Percentiles rank a stretch among this genome's conserved stretches.
phyloP scores from a whole-genome alignment of 2,888 invertebrate species.

The Stictocephala bisonia region DNA sequence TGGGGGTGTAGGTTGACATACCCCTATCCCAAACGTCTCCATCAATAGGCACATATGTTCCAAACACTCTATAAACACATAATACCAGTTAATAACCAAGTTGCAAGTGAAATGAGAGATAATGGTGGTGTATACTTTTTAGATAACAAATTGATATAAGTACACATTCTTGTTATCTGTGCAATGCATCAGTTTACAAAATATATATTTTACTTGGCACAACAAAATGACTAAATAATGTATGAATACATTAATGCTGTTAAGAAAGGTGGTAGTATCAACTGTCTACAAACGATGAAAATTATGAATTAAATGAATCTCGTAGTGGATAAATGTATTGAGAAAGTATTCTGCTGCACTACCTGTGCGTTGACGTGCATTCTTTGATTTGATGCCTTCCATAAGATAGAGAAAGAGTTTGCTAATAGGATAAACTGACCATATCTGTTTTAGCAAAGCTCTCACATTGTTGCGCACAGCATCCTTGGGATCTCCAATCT shows the following conservation, averaged over 20 bases:
- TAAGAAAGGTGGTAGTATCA: no score
- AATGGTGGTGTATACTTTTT: no score
- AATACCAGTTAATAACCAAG: slow-evolving; percentile 32
- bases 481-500: slow-evolving; percentile 97
- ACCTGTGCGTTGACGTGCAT: slow-evolving; percentile 93
- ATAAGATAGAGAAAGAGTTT: slow-evolving; percentile 91
- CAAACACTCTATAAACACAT: slow-evolving; percentile 86
- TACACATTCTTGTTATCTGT: no score
- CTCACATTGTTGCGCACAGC: slow-evolving; percentile 91
- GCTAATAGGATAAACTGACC: slow-evolving; percentile 86
- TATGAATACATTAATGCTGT: no score
- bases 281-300: no score
- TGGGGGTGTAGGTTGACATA: slow-evolving; percentile 84
- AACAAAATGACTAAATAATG: no score
- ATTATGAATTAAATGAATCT: no score
- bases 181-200: no score
- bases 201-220: no score
- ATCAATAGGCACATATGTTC: slow-evolving; percentile 91
- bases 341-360: neutral
- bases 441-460: slow-evolving; percentile 84
- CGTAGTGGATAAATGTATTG: no score
- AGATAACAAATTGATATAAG: no score
- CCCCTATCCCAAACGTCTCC: slow-evolving; percentile 84
- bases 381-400: slow-evolving; percentile 97
- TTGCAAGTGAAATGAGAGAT: neutral